These are phyloP conservation scores for Macaria notata DNA, from an alignment of 2,888 invertebrate genomes.

Conservation along the genomic window DNA sequence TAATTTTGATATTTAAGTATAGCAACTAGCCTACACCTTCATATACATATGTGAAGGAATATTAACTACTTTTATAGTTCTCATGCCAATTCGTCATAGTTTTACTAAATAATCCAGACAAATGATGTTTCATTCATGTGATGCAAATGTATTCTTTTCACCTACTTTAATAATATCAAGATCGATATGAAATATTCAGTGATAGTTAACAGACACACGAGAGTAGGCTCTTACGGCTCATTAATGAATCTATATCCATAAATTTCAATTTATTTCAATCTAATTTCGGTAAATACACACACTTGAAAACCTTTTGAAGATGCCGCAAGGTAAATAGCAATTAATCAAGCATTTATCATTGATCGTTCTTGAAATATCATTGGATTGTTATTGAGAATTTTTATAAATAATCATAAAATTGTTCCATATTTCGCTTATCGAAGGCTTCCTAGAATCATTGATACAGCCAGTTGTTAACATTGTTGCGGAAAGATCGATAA, in stretches of 20 bases:
- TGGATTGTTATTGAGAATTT: slow-evolving; percentile 2
- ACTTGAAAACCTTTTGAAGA: slow-evolving; percentile 7
- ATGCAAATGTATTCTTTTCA: slow-evolving; percentile 36
- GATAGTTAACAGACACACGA: slow-evolving; percentile 51
- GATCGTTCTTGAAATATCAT: slow-evolving; percentile 5
- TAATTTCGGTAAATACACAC: slow-evolving; percentile 5
- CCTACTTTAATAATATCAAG: slow-evolving; percentile 63
- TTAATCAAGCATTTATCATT: slow-evolving; percentile 9
- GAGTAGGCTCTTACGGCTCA: slow-evolving; percentile 38
- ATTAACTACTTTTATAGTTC: slow-evolving; percentile 1
- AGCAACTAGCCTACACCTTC: too few species aligned
- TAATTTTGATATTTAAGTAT: too few species aligned
- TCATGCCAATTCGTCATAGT: not conserved
- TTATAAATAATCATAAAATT: slow-evolving; percentile 5
- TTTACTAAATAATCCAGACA: slow-evolving; percentile 3
- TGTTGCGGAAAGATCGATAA: slow-evolving; percentile 6
- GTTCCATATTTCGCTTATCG: slow-evolving; percentile 4
- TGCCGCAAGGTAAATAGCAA: slow-evolving; percentile 11
- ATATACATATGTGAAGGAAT: too few species aligned
- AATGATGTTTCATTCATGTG: slow-evolving; percentile 22
- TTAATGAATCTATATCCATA: slow-evolving; percentile 63
- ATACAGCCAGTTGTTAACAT: slow-evolving; percentile 4
- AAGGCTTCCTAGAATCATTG: slow-evolving; percentile 11
- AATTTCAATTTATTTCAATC: slow-evolving; percentile 47
- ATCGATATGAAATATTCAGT: slow-evolving; percentile 73